A percentile compares a stretch with the other conserved stretches of the same genome.
Conservation (phyloP, 2,797 vertebrate species). For the Leptatherina wallacei region DNA sequence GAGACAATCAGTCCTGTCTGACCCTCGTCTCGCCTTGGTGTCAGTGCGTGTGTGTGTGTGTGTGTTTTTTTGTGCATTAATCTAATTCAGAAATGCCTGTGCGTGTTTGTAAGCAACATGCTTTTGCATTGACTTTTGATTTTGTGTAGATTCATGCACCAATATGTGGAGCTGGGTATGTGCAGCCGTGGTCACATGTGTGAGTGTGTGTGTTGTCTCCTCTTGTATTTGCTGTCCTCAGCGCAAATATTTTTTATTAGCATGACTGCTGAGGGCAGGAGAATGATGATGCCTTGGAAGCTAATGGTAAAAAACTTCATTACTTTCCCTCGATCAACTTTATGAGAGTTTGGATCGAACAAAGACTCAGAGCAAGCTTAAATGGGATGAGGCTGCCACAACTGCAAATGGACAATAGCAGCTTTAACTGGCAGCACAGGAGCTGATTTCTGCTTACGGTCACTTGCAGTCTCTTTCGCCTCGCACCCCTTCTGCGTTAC, state of each 20-base stretch:
- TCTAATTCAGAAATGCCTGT: constrained; percentile 37
- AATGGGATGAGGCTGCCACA: constrained; percentile 48
- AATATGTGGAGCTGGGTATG: constrained; percentile 5
- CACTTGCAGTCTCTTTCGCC: constrained; percentile 33
- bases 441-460: constrained; percentile 49
- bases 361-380: constrained; percentile 57
- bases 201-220: constrained; percentile 22
- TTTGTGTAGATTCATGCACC: constrained; percentile 28
- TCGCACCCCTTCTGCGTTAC: constrained; percentile 38
- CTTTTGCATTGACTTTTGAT: constrained; percentile 42
- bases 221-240: constrained; percentile 63
- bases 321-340: constrained; percentile 68
- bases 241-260: constrained; percentile 70
- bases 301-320: constrained; percentile 75
- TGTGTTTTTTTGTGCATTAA: constrained; percentile 20
- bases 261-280: constrained; percentile 64
- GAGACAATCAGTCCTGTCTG: constrained; percentile 81
- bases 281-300: constrained; percentile 57
- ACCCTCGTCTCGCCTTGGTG: constrained; percentile 74
- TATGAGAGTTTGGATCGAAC: constrained; percentile 66
- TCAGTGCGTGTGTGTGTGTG: constrained; percentile 40
- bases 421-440: constrained; percentile 41
- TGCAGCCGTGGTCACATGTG: constrained; percentile 4
- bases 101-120: constrained; percentile 35
- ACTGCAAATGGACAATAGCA: constrained; percentile 32